Evolutionary conservation across 2,113 vertebrate genomes (phyloP).

Genomic region (Balaenoptera acutorostrata): DNA sequence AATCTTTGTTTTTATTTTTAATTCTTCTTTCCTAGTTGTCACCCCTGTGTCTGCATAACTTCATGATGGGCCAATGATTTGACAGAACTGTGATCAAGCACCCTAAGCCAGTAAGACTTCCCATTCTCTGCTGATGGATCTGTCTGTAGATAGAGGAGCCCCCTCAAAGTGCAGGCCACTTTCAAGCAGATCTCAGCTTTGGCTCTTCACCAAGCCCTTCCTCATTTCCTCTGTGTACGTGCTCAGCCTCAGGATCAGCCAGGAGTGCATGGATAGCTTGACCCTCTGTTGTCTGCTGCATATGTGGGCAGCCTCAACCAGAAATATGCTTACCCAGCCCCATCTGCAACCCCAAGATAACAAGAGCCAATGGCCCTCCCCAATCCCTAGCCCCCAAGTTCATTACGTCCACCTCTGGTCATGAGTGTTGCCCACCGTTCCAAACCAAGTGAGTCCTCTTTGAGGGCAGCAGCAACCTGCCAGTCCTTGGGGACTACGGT

Average conservation of each 20-base stretch:
- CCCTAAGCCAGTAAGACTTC: neutral
- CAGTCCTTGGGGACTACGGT: neutral
- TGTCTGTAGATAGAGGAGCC: neutral
- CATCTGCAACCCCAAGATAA: neutral
- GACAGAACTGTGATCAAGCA: neutral
- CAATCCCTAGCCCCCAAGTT: neutral
- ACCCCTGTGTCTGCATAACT: neutral
- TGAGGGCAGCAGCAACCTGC: neutral
- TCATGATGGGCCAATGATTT: neutral
- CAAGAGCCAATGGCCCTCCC: neutral
- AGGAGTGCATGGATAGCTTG: too few species aligned
- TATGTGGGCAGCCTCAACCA: neutral
- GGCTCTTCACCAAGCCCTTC: neutral
- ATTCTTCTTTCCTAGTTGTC: neutral
- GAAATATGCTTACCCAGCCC: neutral
- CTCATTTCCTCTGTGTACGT: neutral
- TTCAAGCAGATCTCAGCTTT: neutral
- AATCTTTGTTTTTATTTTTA: neutral
- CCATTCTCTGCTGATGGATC: neutral
- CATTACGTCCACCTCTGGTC: neutral
- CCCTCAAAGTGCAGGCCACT: neutral
- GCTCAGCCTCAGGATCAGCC: neutral
- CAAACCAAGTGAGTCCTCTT: neutral
- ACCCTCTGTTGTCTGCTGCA: neutral
- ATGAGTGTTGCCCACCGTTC: neutral